phyloP scores from a whole-genome alignment of 2,888 invertebrate species.

The Linnaemya vulpina region DNA sequence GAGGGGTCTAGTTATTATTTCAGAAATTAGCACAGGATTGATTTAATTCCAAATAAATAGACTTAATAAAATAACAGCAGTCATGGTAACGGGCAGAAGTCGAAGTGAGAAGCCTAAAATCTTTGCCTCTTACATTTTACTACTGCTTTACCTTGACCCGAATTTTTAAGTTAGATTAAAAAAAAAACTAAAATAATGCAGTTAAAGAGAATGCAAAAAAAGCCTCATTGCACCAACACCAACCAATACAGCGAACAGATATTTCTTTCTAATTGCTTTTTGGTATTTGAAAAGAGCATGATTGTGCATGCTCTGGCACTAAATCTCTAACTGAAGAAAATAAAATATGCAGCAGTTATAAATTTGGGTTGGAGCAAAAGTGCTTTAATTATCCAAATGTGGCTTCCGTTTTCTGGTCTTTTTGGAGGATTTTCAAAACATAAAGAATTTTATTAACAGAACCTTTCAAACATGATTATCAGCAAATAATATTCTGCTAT shows the following conservation, averaged over 20 bases:
- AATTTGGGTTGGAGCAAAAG: neutral
- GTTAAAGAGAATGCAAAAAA: neutral
- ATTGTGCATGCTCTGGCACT: neutral
- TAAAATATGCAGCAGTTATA: neutral
- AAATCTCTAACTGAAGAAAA: neutral
- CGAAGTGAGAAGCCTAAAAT: too few species aligned
- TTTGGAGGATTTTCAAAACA: too few species aligned
- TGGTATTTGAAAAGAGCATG: neutral
- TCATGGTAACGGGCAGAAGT: too few species aligned
- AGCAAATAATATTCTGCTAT: neutral
- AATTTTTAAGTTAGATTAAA: neutral
- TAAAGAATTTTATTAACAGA: constrained; percentile 45
- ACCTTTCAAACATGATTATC: constrained; percentile 39
- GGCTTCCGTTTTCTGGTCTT: too few species aligned
- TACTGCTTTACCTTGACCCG: constrained; percentile 13
- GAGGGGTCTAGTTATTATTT: too few species aligned
- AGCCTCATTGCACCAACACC: neutral
- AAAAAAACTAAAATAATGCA: neutral
- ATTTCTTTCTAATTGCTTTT: constrained; percentile 5
- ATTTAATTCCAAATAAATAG: too few species aligned
- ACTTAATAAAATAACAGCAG: too few species aligned
- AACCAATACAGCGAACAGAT: constrained; percentile 4
- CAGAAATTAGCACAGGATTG: too few species aligned
- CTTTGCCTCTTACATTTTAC: too few species aligned
- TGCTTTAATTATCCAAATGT: neutral